A percentile compares a stretch with the other conserved stretches of the same genome.
Conservation (phyloP, 2,113 vertebrate species). For the Ictidomys tridecemlineatus region DNA sequence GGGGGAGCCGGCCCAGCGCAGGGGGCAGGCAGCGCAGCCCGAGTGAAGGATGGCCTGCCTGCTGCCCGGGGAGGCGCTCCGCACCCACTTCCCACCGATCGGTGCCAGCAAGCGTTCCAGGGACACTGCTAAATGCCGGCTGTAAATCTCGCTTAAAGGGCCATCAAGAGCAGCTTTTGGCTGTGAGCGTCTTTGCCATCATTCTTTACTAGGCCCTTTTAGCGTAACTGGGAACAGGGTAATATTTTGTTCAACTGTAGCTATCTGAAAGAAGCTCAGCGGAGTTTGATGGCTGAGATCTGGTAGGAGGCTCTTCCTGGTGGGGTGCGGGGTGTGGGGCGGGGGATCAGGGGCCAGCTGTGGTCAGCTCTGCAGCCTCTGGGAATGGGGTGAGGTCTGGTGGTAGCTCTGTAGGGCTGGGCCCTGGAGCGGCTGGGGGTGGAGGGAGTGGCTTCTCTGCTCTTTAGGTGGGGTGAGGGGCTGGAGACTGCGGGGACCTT, state of each 20-base stretch:
- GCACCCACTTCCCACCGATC: conserved; percentile 75
- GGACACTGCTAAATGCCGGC: conserved; percentile 87
- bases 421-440: not conserved
- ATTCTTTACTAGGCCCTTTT: conserved; percentile 88
- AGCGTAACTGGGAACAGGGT: conserved; percentile 84
- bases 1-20: conserved; percentile 52
- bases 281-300: conserved; percentile 53
- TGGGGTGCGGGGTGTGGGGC: too few relatives aligned
- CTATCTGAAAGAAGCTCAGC: conserved; percentile 73
- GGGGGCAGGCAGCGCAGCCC: conserved; percentile 50
- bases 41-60: conserved; percentile 81
- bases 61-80: conserved; percentile 66
- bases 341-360: not conserved
- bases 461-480: not conserved
- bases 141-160: conserved; percentile 89
- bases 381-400: not conserved
- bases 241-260: conserved; percentile 86
- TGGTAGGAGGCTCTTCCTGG: not conserved
- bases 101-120: conserved; percentile 86
- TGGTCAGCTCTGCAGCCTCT: not conserved
- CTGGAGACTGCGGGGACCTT: not conserved
- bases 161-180: conserved; percentile 87
- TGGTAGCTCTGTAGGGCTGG: not conserved
- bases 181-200: conserved; percentile 85
- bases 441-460: not conserved